A percentile compares a stretch with the other conserved stretches of the same genome.
phyloP scores from a whole-genome alignment of 2,113 vertebrate genomes.

The Rissa tridactyla region DNA sequence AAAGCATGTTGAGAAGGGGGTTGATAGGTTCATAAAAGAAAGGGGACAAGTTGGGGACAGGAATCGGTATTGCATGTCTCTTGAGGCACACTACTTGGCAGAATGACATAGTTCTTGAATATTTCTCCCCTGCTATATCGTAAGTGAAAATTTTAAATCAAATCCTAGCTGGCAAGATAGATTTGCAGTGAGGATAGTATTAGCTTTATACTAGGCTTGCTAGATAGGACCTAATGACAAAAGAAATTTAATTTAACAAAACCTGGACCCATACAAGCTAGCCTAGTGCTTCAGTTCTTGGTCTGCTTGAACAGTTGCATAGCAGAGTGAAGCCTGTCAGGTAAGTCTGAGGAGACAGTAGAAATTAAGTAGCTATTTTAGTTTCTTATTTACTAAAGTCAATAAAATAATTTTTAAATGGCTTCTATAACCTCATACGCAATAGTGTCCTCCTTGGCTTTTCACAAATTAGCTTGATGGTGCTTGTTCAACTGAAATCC shows the following conservation, averaged over 20 bases:
- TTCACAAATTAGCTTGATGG: not conserved
- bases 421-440: not conserved
- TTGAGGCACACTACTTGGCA: not conserved
- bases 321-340: not conserved
- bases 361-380: not conserved
- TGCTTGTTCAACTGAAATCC: not conserved
- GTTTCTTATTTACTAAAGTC: not conserved
- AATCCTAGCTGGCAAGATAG: not conserved
- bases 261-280: not conserved
- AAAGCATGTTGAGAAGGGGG: not conserved
- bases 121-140: not conserved
- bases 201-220: not conserved
- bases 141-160: not conserved
- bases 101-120: not conserved
- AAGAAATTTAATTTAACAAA: not conserved
- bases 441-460: not conserved
- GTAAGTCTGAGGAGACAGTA: not conserved
- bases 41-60: too few relatives aligned
- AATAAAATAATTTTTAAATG: not conserved
- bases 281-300: not conserved
- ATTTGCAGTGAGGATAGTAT: not conserved
- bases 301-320: not conserved
- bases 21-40: not conserved
- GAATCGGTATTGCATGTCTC: not conserved
- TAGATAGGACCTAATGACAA: not conserved